These are phyloP conservation scores for Anguilla obscura DNA, from an alignment of 2,797 vertebrate genomes.

Conservation along the genomic window DNA sequence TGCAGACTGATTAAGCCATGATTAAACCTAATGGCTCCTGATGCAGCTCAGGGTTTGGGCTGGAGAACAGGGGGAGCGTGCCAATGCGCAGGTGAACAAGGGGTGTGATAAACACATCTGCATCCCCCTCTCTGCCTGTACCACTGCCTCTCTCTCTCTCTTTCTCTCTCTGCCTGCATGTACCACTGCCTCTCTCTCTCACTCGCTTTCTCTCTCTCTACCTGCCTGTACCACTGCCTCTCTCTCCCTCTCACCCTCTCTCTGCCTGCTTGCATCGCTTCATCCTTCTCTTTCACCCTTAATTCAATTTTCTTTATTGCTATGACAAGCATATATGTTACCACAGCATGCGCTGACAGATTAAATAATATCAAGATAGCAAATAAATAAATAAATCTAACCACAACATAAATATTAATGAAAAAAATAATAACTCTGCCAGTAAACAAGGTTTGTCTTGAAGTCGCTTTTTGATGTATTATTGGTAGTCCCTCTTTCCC, in stretches of 20 bases:
- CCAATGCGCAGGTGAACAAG: not conserved
- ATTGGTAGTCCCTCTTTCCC: not conserved
- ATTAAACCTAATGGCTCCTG: not conserved
- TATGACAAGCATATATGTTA: not conserved
- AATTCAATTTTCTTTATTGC: not conserved
- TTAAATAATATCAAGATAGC: not conserved
- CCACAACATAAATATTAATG: not conserved
- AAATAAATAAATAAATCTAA: not conserved
- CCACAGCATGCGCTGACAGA: not conserved
- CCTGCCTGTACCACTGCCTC: slow-evolving; percentile 39
- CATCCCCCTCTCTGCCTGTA: slow-evolving; percentile 36
- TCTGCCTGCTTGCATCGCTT: not conserved
- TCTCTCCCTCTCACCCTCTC: not conserved
- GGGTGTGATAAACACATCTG: not conserved
- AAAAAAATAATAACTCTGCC: not conserved
- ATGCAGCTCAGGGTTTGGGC: not conserved
- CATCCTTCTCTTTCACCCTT: not conserved
- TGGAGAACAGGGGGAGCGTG: not conserved
- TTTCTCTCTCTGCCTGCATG: not conserved
- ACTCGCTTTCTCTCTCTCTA: slow-evolving; percentile 6
- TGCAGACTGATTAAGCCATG: not conserved
- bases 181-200: not conserved
- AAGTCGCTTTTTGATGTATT: not conserved
- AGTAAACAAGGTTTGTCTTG: not conserved
- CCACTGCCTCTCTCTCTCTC: slow-evolving; percentile 25